Evolutionary conservation across 2,888 invertebrate species (phyloP).

Genomic region (Perdita meconis): DNA sequence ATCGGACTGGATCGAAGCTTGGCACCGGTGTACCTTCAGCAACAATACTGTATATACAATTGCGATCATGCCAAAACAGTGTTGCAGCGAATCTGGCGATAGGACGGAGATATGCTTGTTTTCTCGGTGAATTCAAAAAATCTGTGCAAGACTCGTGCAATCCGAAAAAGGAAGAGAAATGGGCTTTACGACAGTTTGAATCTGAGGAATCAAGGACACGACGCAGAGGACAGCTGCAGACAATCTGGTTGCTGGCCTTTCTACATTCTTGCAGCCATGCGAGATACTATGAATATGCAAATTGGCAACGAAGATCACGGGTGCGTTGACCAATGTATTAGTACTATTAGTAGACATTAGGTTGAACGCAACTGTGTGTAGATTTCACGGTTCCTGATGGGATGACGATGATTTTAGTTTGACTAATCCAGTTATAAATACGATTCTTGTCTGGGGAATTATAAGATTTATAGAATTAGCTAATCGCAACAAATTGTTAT

Average conservation of each 20-base stretch:
- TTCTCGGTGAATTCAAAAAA: slow-evolving; percentile 21
- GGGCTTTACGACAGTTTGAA: slow-evolving; percentile 39
- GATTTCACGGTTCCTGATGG: slow-evolving; percentile 52
- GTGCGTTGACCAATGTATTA: slow-evolving; percentile 74
- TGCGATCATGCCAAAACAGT: slow-evolving; percentile 22
- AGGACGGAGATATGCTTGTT: slow-evolving; percentile 24
- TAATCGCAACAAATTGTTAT: too few relatives aligned
- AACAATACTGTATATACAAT: slow-evolving; percentile 13
- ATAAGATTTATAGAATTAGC: too few relatives aligned
- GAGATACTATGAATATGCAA: slow-evolving; percentile 74
- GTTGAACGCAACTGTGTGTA: slow-evolving; percentile 36
- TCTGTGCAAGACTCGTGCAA: slow-evolving; percentile 23
- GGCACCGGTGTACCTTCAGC: slow-evolving; percentile 15
- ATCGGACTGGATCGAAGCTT: slow-evolving; percentile 46
- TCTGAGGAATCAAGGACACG: slow-evolving; percentile 23
- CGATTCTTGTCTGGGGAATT: too few relatives aligned
- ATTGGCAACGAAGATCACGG: slow-evolving; percentile 72
- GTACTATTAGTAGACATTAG: slow-evolving; percentile 46
- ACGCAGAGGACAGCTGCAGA: slow-evolving; percentile 36
- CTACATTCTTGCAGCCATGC: slow-evolving; percentile 72
- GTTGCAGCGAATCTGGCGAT: slow-evolving; percentile 6
- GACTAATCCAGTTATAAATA: too few relatives aligned
- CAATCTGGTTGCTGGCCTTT: slow-evolving; percentile 57
- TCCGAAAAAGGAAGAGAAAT: slow-evolving; percentile 11
- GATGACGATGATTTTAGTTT: slow-evolving; percentile 55